Percentiles rank a stretch among this genome's conserved stretches.
Evolutionary conservation across 2,113 vertebrate species (phyloP).

Genomic region (Bucco capensis): DNA sequence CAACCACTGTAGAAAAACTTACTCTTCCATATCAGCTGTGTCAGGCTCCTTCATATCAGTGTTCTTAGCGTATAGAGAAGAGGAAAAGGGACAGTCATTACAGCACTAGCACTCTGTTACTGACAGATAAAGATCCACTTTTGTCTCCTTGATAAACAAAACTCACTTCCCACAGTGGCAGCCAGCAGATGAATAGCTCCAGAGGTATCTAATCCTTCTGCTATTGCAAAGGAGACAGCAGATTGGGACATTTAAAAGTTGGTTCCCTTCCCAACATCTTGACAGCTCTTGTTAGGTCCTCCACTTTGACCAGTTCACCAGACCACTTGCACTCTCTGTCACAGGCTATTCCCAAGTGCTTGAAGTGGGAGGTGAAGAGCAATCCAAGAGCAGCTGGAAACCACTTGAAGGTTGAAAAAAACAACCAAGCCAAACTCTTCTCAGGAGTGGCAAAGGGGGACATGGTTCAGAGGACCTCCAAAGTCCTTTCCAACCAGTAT

Average conservation of each 20-base stretch:
- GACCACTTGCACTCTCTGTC: neutral
- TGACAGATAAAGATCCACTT: neutral
- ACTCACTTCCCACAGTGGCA: neutral
- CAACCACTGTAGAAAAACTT: neutral
- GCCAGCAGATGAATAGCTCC: neutral
- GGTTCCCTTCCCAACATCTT: neutral
- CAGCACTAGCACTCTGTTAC: neutral
- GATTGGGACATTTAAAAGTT: neutral
- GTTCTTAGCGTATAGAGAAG: neutral
- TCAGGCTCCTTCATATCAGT: neutral
- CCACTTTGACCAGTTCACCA: neutral
- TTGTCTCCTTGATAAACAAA: neutral
- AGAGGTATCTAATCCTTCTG: neutral
- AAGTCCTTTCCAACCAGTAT: neutral
- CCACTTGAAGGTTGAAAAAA: neutral
- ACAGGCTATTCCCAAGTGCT: neutral
- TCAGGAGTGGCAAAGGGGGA: neutral
- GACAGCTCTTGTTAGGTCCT: neutral
- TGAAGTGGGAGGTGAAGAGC: neutral
- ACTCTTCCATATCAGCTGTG: neutral
- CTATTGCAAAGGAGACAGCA: neutral
- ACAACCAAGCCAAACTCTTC: rapidly evolving
- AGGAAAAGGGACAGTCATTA: neutral
- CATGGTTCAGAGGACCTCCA: neutral
- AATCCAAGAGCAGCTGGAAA: neutral